Base-by-base conservation (phyloP, 2,888 invertebrate genomes). In the Drosophila tanythrix region DNA sequence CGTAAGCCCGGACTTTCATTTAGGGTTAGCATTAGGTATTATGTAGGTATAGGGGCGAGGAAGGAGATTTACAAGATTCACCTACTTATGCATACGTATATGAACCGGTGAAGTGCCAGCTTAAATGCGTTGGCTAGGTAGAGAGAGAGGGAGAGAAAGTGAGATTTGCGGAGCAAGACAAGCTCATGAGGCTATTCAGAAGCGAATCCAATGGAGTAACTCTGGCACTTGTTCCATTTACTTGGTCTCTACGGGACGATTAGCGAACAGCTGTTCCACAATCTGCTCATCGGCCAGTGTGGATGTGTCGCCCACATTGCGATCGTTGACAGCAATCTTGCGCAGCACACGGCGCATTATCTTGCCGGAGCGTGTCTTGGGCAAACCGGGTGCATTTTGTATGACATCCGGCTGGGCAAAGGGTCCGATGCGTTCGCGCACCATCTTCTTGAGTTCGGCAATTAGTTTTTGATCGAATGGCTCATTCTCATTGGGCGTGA, bases 341-440 rank as follows among this genome's bases (percentile, higher is more conserved):
- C 99, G 95, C 73, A 99, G 94, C 69, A 99, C 97, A 77, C 99
- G 95, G 72, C 99, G 95, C 98, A 99, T 99, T 73, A 99, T 99
- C 94, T 99, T 99, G 2, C 99, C 99, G 0, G 99, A 99, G 56
- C 99, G 95, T 0, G 99, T 99, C 94, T 99, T 99, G 0, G 99
- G 99, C 76, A 99, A 94, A 0, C 96, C 97, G 0, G 98, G 98
- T 0, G 99, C 99, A 92, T 97, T 95, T 83, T 99, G 99, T 68
- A 99, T 96, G 43, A 96, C 95, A 92, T 99, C 99, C 0, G 99
- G 99, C 87, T 97, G 96, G 0, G 99, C 99, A 93, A 99, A 99
- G 0, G 99, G 97, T 51, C 99, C 99, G 85, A 99, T 99, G 88
- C 97, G 96, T 82, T 96, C 95, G 55, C 99, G 95, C 1, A 99